A percentile compares a stretch with the other conserved stretches of the same genome.
phyloP scores from a whole-genome alignment of 2,113 vertebrate species.

The Kryptolebias marmoratus region DNA sequence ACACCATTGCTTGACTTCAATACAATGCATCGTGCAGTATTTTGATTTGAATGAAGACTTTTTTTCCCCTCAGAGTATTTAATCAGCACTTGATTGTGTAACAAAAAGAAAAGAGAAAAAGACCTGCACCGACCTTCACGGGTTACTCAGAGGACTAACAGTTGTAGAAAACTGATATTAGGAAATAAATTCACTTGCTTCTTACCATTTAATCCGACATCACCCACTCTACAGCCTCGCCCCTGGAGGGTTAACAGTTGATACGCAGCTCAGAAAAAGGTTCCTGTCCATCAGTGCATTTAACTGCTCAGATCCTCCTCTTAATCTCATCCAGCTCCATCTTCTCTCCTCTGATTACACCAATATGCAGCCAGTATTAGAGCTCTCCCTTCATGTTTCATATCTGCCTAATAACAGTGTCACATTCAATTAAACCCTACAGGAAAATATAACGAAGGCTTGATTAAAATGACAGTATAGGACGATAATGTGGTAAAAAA shows the following conservation, averaged over 20 bases:
- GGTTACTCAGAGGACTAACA: conserved; percentile 6
- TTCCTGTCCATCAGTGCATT: conserved; percentile 35
- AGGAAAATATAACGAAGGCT: conserved; percentile 9
- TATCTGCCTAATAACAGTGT: conserved; percentile 31
- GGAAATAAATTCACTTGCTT: conserved; percentile 21
- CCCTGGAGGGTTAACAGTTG: conserved; percentile 20
- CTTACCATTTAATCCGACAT: neutral
- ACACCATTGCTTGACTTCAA: too few relatives aligned
- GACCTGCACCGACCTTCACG: conserved; percentile 3
- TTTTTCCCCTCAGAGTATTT: conserved; percentile 1
- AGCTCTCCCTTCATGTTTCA: conserved; percentile 1
- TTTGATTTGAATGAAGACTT: neutral
- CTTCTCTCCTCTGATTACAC: conserved; percentile 35
- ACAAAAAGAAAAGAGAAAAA: neutral
- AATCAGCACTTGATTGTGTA: neutral
- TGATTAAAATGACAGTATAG: conserved; percentile 37
- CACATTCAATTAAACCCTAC: conserved; percentile 24
- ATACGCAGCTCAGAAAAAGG: conserved; percentile 3
- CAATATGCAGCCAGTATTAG: conserved; percentile 23
- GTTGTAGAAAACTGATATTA: conserved; percentile 13
- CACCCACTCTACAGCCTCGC: conserved; percentile 6
- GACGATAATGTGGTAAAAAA: conserved; percentile 9
- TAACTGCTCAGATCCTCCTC: conserved; percentile 33
- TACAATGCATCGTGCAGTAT: conserved; percentile 6
- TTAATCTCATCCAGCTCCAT: conserved; percentile 42